A percentile compares a stretch with the other conserved stretches of the same genome.
Evolutionary conservation across 1,140 invertebrate species (phyloP).

Genomic region (Temnothorax nylanderi): DNA sequence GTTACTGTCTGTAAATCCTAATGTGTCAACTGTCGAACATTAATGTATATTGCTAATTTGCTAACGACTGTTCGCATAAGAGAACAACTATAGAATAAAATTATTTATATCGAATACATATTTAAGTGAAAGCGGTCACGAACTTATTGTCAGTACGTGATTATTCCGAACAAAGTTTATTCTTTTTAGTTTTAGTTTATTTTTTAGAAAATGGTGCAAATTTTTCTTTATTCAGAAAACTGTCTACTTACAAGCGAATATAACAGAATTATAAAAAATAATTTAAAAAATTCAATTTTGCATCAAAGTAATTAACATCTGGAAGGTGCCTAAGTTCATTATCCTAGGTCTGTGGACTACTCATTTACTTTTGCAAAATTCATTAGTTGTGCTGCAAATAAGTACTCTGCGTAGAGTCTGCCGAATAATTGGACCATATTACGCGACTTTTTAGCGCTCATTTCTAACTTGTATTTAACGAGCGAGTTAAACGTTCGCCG

Average conservation of each 20-base stretch:
- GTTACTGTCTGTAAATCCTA: conserved; percentile 17
- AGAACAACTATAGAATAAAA: background rate
- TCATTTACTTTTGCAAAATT: background rate
- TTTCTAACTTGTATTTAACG: conserved; percentile 13
- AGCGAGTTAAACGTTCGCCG: background rate
- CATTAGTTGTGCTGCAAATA: background rate
- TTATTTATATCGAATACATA: background rate
- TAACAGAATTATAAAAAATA: background rate
- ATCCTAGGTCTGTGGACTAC: too few species aligned
- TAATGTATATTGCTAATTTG: background rate
- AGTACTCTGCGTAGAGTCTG: background rate
- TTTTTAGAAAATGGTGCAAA: background rate
- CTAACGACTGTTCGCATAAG: background rate
- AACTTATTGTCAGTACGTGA: background rate
- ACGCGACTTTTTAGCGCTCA: background rate
- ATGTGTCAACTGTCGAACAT: background rate
- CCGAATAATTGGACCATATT: conserved; percentile 16
- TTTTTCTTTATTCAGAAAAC: background rate
- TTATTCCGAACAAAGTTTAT: background rate
- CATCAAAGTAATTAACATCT: background rate
- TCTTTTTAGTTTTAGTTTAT: too few species aligned
- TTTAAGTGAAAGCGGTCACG: background rate
- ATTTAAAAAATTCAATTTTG: background rate
- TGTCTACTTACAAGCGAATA: background rate
- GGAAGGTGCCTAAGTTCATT: background rate